A percentile compares a stretch with the other conserved stretches of the same genome.
Evolutionary conservation across 1,140 invertebrate species (phyloP).

Genomic region (Eumaeus atala): DNA sequence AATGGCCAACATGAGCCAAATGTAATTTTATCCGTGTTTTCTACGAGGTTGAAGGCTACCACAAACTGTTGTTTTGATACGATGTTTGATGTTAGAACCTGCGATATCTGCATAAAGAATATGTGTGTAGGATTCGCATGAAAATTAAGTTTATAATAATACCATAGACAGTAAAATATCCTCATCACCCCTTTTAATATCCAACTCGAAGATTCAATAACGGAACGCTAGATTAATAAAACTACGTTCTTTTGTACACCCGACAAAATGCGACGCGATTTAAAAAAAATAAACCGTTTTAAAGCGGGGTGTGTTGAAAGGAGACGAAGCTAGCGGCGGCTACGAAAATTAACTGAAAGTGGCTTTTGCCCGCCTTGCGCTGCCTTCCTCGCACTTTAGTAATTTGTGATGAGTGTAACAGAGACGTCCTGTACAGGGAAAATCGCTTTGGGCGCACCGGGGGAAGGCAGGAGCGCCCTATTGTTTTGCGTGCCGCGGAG

Average conservation of each 20-base stretch:
- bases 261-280: constrained; percentile 20
- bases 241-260: constrained; percentile 5
- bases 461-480: constrained; percentile 61
- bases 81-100: no score
- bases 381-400: constrained; percentile 33
- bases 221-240: constrained; percentile 19
- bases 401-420: constrained; percentile 27
- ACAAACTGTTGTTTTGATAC: no score
- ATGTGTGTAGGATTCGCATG: no score
- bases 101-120: no score
- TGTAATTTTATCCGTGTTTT: no score
- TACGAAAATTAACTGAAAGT: constrained; percentile 65
- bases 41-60: no score
- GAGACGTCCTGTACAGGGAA: constrained; percentile 37
- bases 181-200: constrained; percentile 21
- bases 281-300: constrained; percentile 39
- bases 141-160: no score
- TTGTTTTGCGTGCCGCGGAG: constrained; percentile 62
- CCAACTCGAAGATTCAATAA: constrained; percentile 16
- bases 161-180: not conserved
- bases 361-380: constrained; percentile 43
- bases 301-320: constrained; percentile 32
- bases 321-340: constrained; percentile 47
- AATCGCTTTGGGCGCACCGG: constrained; percentile 54
- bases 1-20: no score